Evolutionary conservation across 2,888 invertebrate species (phyloP).

Genomic region (Byasa hedistus): DNA sequence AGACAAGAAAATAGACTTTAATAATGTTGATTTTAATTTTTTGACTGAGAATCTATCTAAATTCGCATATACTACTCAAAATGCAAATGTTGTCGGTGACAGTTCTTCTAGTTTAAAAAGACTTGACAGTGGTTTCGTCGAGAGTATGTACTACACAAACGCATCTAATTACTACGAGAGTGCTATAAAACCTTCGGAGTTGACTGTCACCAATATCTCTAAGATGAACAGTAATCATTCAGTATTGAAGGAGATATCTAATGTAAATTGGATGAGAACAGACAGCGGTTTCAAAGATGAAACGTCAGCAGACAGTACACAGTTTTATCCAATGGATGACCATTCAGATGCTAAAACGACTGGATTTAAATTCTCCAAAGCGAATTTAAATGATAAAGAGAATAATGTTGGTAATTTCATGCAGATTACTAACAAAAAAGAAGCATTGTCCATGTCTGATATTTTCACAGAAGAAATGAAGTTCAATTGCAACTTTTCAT

Average conservation of each 20-base stretch:
- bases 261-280: slow-evolving; percentile 69
- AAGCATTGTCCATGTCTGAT: slow-evolving; percentile 71
- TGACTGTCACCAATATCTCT: slow-evolving; percentile 61
- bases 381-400: slow-evolving; percentile 60
- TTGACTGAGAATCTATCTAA: slow-evolving; percentile 67
- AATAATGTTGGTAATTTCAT: slow-evolving; percentile 56
- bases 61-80: slow-evolving; percentile 49
- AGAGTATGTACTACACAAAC: slow-evolving; percentile 66
- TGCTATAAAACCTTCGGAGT: slow-evolving; percentile 76
- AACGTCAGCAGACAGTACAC: slow-evolving; percentile 62
- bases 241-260: slow-evolving; percentile 69
- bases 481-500: slow-evolving; percentile 72
- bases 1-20: slow-evolving; percentile 71
- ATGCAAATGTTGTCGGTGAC: slow-evolving; percentile 52
- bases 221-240: slow-evolving; percentile 48
- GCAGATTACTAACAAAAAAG: slow-evolving; percentile 53
- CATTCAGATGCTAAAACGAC: slow-evolving; percentile 46
- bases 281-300: slow-evolving; percentile 76
- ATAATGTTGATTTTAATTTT: slow-evolving; percentile 71
- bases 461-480: slow-evolving; percentile 70
- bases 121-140: slow-evolving; percentile 71
- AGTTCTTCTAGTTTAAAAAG: slow-evolving; percentile 62
- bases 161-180: slow-evolving; percentile 74
- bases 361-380: slow-evolving; percentile 53
- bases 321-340: slow-evolving; percentile 56